Conservation (phyloP, 2,888 invertebrate species). For the Phyllotreta cruciferae region DNA sequence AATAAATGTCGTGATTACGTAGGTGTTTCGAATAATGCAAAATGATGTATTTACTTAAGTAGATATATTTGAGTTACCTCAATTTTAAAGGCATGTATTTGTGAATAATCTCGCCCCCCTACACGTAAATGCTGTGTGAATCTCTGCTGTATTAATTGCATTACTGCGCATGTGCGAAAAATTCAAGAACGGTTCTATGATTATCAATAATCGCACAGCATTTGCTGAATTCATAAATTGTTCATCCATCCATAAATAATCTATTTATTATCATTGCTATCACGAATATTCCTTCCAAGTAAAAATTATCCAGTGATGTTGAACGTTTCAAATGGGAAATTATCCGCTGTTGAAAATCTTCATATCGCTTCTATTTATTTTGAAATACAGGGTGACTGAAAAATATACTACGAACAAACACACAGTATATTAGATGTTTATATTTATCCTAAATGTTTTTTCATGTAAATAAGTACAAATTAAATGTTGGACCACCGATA, state of each 20-base stretch:
- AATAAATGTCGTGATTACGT: slow-evolving; percentile 50
- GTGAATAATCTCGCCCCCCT: slow-evolving; percentile 28
- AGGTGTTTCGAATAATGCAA: slow-evolving; percentile 39
- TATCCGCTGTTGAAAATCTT: slow-evolving; percentile 35
- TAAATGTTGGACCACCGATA: slow-evolving; percentile 41
- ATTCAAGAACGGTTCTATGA: no score
- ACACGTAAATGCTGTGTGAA: slow-evolving; percentile 6
- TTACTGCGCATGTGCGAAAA: no score
- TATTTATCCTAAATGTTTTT: slow-evolving; percentile 41
- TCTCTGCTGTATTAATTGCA: background rate
- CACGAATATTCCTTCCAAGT: slow-evolving; percentile 40
- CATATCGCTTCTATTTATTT: slow-evolving; percentile 21
- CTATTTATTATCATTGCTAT: slow-evolving; percentile 42
- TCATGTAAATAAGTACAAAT: slow-evolving; percentile 44
- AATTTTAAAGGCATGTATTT: slow-evolving; percentile 47
- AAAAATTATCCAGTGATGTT: slow-evolving; percentile 27
- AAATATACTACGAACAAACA: slow-evolving; percentile 38
- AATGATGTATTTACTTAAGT: slow-evolving; percentile 52
- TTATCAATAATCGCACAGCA: background rate
- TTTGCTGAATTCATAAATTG: slow-evolving; percentile 17
- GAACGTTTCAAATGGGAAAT: slow-evolving; percentile 36
- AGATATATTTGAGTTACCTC: slow-evolving; percentile 53
- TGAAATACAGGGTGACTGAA: slow-evolving; percentile 41
- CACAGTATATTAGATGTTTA: slow-evolving; percentile 43
- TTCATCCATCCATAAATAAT: slow-evolving; percentile 32